Percentiles rank a stretch among this genome's conserved stretches.
These are phyloP conservation scores for Agonopterix arenella DNA, from an alignment of 2,888 invertebrate genomes.

Conservation along the genomic window DNA sequence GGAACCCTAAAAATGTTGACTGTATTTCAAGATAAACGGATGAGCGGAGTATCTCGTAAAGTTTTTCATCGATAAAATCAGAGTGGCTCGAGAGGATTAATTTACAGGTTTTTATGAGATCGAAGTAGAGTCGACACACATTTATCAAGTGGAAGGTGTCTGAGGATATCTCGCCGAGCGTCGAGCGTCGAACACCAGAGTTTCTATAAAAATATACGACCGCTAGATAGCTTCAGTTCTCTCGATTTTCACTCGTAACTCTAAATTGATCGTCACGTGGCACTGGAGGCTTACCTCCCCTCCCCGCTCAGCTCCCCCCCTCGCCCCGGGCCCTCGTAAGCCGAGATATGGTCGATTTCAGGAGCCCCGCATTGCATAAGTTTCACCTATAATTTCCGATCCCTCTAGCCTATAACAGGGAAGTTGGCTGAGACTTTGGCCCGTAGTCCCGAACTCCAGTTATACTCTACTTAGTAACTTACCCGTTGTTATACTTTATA, in stretches of 20 bases:
- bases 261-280: constrained; percentile 47
- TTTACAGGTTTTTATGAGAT: no score
- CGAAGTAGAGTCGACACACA: no score
- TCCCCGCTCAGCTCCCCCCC: constrained; percentile 1
- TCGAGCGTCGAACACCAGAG: background rate
- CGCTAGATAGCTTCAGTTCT: constrained; percentile 11
- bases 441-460: background rate
- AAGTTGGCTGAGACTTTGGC: constrained; percentile 17
- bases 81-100: no score
- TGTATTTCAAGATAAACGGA: no score
- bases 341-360: constrained; percentile 29
- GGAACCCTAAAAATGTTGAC: no score
- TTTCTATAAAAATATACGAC: constrained; percentile 10
- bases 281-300: constrained; percentile 28
- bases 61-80: no score
- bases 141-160: background rate
- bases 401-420: constrained; percentile 18
- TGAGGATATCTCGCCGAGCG: background rate
- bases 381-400: constrained; percentile 45
- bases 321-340: constrained; percentile 21
- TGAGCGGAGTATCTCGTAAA: no score
- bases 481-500: background rate
- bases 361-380: constrained; percentile 37
- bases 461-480: constrained; percentile 3
- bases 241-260: constrained; percentile 39